A percentile compares a stretch with the other conserved stretches of the same genome.
These are phyloP conservation scores for Cotesia vestalis DNA, from an alignment of 1,140 invertebrate genomes.

Conservation along the genomic window DNA sequence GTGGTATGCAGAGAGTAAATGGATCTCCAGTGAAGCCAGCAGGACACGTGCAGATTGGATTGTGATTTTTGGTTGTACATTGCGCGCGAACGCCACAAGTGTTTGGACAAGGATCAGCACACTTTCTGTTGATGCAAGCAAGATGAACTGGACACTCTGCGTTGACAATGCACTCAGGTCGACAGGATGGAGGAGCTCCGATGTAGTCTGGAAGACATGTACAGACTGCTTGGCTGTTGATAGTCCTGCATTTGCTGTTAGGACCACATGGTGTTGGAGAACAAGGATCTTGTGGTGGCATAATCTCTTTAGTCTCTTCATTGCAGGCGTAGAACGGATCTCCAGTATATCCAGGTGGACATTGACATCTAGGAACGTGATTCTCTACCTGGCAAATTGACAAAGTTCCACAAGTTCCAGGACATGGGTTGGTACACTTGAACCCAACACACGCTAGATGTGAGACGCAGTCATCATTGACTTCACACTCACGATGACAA, in stretches of 20 bases:
- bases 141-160: conserved; percentile 66
- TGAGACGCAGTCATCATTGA: conserved; percentile 76
- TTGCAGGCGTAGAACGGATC: conserved; percentile 78
- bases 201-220: conserved; percentile 68
- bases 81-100: conserved; percentile 68
- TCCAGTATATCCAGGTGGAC: conserved; percentile 77
- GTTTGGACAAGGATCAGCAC: conserved; percentile 68
- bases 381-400: conserved; percentile 79
- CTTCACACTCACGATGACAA: conserved; percentile 80
- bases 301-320: conserved; percentile 49
- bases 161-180: conserved; percentile 69
- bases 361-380: conserved; percentile 80
- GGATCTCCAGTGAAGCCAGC: conserved; percentile 80
- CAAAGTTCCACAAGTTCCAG: conserved; percentile 76
- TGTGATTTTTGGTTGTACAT: conserved; percentile 69
- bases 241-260: conserved; percentile 67
- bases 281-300: conserved; percentile 63
- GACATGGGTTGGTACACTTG: conserved; percentile 82
- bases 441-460: conserved; percentile 76
- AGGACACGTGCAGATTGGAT: conserved; percentile 76
- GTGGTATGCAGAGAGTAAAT: conserved; percentile 69
- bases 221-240: conserved; percentile 67
- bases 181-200: conserved; percentile 66
- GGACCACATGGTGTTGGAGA: conserved; percentile 69
- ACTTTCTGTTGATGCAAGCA: conserved; percentile 70